Conservation (phyloP, 1,140 invertebrate genomes). For the Zaprionus taronus region DNA sequence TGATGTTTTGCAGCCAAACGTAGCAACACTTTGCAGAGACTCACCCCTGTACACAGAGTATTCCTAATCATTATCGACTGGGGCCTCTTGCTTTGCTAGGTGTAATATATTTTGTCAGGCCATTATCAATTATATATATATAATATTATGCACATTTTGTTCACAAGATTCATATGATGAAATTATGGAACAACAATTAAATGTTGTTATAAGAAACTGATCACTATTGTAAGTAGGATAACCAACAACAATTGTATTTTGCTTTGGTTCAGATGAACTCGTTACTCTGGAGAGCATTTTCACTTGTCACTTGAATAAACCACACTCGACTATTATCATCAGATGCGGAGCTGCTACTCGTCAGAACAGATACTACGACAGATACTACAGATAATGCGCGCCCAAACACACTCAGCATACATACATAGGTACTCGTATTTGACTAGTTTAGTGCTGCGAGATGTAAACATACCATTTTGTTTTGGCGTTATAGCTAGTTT, state of each 20-base stretch:
- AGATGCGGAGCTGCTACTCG: constrained; percentile 9
- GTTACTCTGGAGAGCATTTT: constrained; percentile 5
- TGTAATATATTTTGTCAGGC: background rate
- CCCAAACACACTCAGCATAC: background rate
- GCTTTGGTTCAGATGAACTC: background rate
- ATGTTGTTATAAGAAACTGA: background rate
- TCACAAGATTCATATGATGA: background rate
- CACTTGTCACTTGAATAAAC: constrained; percentile 23
- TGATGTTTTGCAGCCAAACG: background rate
- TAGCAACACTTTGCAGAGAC: background rate
- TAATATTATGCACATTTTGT: background rate
- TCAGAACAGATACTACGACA: constrained; percentile 6
- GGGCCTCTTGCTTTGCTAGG: background rate
- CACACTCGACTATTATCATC: constrained; percentile 16
- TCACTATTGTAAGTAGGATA: background rate
- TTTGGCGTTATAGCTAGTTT: background rate
- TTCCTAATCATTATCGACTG: constrained; percentile 10
- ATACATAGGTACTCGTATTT: background rate
- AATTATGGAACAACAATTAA: too few species aligned
- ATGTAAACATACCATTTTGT: constrained; percentile 61
- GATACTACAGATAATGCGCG: constrained; percentile 15
- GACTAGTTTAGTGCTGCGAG: background rate
- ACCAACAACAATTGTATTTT: background rate
- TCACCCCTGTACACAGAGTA: constrained; percentile 3
- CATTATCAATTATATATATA: background rate